A percentile compares a stretch with the other conserved stretches of the same genome.
phyloP scores from a whole-genome alignment of 92 coral and sea anemone genomes.

The Palythoa grandis region DNA sequence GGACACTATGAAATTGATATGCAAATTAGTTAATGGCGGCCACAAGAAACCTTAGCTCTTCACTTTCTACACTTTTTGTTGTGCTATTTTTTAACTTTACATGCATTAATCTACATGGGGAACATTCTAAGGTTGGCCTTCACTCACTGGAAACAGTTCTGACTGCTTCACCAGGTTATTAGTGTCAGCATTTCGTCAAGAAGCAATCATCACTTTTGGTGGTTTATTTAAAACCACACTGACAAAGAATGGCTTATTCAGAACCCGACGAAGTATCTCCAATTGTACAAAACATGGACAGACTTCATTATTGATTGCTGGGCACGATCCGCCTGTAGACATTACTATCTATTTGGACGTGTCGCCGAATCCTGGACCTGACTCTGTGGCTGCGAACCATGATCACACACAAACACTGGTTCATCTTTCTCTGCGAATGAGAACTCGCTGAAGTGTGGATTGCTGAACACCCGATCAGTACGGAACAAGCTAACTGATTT shows the following conservation, averaged over 20 bases:
- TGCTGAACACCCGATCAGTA: no score
- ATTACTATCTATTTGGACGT: constrained; percentile 6
- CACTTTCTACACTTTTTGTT: not conserved
- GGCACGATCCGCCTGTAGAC: no score
- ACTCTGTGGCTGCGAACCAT: constrained; percentile 15
- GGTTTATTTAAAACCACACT: constrained; percentile 24
- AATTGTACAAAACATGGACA: no score
- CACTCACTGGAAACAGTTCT: not conserved
- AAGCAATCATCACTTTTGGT: not conserved
- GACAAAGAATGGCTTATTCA: no score
- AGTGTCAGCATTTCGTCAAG: no score
- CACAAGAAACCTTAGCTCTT: no score
- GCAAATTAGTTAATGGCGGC: no score
- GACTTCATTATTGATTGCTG: no score
- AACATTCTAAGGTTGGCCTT: no score
- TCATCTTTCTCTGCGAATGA: constrained; percentile 8
- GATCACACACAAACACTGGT: not conserved
- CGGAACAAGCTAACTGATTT: constrained; percentile 41
- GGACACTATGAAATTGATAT: no score
- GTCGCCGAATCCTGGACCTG: constrained; percentile 18
- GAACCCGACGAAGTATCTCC: no score
- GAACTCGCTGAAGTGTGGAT: constrained; percentile 44
- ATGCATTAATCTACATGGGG: not conserved
- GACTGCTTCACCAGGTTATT: constrained; percentile 6
- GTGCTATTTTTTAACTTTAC: not conserved